Conservation (phyloP, 2,888 invertebrate genomes). For the Tenodera sinensis region DNA sequence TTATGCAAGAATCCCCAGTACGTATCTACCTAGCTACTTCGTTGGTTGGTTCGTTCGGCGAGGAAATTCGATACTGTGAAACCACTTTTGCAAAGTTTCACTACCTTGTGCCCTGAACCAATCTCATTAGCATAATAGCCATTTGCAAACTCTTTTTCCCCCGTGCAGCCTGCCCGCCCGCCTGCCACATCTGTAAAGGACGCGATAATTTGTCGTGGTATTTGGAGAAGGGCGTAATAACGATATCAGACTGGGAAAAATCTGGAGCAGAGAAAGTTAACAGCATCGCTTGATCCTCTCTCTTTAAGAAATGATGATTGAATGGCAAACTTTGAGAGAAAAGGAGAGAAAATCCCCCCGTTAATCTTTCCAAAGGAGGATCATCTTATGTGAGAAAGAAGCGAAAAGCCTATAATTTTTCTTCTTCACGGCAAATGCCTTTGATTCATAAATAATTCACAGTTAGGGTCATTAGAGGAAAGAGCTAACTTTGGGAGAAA, state of each 20-base stretch:
- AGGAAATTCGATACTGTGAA: not conserved
- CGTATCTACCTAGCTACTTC: not conserved
- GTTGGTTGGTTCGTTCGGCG: no score
- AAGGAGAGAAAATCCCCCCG: not conserved
- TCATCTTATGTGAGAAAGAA: not conserved
- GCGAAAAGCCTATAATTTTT: not conserved
- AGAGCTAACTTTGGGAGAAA: not conserved
- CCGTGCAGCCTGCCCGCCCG: no score
- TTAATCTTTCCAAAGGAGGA: not conserved
- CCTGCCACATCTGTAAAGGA: not conserved
- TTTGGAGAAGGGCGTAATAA: not conserved
- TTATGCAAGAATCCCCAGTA: not conserved
- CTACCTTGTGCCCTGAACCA: not conserved
- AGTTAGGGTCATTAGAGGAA: not conserved
- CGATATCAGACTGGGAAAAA: not conserved
- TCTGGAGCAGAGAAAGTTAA: not conserved
- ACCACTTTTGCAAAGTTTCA: not conserved
- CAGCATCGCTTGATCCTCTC: not conserved
- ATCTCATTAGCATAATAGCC: not conserved
- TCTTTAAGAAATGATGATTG: not conserved
- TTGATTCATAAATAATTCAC: constrained; percentile 3
- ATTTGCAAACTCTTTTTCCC: not conserved
- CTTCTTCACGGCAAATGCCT: not conserved
- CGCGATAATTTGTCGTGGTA: not conserved
- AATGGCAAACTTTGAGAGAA: not conserved